A percentile compares a stretch with the other conserved stretches of the same genome.
Conservation (phyloP, 2,888 invertebrate species). For the Drosophila anomelani region DNA sequence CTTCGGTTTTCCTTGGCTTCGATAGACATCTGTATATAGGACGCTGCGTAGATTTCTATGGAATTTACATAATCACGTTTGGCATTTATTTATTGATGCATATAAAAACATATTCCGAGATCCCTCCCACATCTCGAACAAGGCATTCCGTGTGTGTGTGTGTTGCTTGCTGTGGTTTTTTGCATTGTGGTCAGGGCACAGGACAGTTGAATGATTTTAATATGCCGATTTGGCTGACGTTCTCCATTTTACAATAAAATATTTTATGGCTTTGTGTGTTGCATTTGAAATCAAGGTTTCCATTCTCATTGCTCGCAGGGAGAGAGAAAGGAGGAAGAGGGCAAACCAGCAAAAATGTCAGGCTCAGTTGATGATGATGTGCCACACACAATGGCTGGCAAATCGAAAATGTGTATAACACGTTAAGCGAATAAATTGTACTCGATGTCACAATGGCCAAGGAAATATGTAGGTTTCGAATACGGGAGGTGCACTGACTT, state of each 20-base stretch:
- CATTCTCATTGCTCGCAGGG: conserved; percentile 14
- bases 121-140: conserved; percentile 2
- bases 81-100: conserved; percentile 79
- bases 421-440: conserved; percentile 39
- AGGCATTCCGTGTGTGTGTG: conserved; percentile 10
- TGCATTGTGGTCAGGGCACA: conserved; percentile 43
- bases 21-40: conserved; percentile 33
- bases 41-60: conserved; percentile 62
- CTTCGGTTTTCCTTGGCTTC: conserved; percentile 41
- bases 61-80: conserved; percentile 79
- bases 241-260: conserved; percentile 62
- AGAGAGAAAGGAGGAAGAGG: background rate
- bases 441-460: conserved; percentile 22
- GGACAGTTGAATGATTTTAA: conserved; percentile 70
- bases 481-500: background rate
- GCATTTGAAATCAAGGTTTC: conserved; percentile 62
- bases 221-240: conserved; percentile 51
- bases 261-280: conserved; percentile 71
- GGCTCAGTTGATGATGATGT: conserved; percentile 34
- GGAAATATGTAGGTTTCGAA: conserved; percentile 13
- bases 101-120: conserved; percentile 59
- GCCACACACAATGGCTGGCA: conserved; percentile 24
- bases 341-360: conserved; percentile 16
- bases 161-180: conserved; percentile 39
- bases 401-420: conserved; percentile 45